Evolutionary conservation across 2,797 vertebrate species (phyloP), one percentile per base, ranked within the genome.

Genomic region (Threskiornis aethiopicus): DNA sequence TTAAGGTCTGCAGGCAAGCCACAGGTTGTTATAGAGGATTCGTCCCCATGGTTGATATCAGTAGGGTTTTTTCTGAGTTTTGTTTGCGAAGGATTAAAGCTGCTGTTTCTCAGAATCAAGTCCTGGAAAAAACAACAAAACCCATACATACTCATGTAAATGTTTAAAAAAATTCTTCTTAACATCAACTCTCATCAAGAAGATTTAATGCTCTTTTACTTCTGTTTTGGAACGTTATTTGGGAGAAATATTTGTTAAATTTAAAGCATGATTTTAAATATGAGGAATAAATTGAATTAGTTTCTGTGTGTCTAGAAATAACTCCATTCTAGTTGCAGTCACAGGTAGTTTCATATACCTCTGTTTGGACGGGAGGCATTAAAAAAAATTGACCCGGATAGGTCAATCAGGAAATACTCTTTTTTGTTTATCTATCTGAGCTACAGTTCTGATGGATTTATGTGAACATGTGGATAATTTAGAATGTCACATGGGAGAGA

Each of bases 11-110:
- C 97, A 96, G 97, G 90, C 96, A 97, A 98, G 97, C 98, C 97
- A 98, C 98, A 98, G 98, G 98, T 98, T 98, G 98, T 96, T 96
- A 92, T 3, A 96, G 95, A 95, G 80, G 95, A 91, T 97, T 92
- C 10, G 73, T 97, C 97, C 95, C 94, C 96, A 91, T 93, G 95
- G 91, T 76, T 93, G 95, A 89, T 96, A 97, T 95, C 81, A 70
- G 90, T 58, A 49, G 77, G 83, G 49, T 52, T 84, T 77, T 87
- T 67, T 29, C 1, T 13, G 18, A 52, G 35, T 91, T 81, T 94
- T 84, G 59, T 57, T 67, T 5, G 5, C 9, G 83, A 93, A 96
- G 84, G 67, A 94, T 96, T 97, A 96, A 95, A 93, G 86, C 78
- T 95, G 84, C 41, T 96, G n/a, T 72, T 94, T 96, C 79, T 82